These are phyloP conservation scores for Cardiocondyla obscurior DNA, from an alignment of 1,140 invertebrate species.

Conservation along the genomic window DNA sequence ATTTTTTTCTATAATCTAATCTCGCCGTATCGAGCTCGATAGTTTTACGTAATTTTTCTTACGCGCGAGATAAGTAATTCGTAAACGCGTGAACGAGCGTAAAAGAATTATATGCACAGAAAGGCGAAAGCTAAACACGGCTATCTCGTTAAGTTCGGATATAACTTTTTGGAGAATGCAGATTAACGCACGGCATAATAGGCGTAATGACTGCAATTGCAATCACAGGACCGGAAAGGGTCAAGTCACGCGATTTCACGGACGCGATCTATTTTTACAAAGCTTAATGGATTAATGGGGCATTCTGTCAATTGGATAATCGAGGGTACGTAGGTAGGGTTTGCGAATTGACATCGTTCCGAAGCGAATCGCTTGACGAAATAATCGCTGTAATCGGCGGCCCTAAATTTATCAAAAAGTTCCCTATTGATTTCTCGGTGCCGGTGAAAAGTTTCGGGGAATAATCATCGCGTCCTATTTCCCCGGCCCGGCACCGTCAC, in stretches of 20 bases:
- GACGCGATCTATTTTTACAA: slow-evolving; percentile 50
- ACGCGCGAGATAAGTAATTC: not conserved
- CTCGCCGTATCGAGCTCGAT: not conserved
- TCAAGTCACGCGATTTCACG: slow-evolving; percentile 48
- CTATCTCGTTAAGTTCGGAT: not conserved
- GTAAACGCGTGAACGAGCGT: not conserved
- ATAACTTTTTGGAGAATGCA: not conserved
- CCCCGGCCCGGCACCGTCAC: not conserved
- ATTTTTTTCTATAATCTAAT: slow-evolving; percentile 17
- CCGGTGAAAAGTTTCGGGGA: slow-evolving; percentile 15
- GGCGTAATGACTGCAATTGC: not conserved
- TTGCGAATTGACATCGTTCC: slow-evolving; percentile 40
- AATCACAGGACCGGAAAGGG: slow-evolving; percentile 31
- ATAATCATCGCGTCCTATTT: not conserved
- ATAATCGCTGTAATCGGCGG: not conserved
- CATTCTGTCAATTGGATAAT: slow-evolving; percentile 46
- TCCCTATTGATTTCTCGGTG: not conserved
- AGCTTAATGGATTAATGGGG: slow-evolving; percentile 50
- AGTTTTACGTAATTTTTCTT: slow-evolving; percentile 23
- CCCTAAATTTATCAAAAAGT: slow-evolving; percentile 17
- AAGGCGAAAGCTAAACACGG: not conserved
- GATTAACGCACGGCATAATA: slow-evolving; percentile 3
- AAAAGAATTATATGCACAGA: not conserved
- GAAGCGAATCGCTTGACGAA: slow-evolving; percentile 32
- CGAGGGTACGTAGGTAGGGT: slow-evolving; percentile 32